phyloP scores from a whole-genome alignment of 2,113 vertebrate genomes.

The human region DNA sequence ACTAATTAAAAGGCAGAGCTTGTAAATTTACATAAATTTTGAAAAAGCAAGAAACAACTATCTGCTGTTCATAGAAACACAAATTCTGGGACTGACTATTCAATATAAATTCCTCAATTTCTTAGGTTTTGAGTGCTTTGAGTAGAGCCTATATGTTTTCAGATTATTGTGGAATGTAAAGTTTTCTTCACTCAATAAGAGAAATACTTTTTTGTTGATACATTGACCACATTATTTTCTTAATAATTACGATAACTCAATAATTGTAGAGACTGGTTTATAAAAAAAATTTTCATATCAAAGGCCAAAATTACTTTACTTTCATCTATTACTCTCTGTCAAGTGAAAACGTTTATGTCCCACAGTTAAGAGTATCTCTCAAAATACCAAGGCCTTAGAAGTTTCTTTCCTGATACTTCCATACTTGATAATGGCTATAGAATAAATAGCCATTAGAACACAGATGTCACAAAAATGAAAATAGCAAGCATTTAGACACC shows the following conservation, averaged over 20 bases:
- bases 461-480: constrained; percentile 7
- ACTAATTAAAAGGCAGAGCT: not conserved
- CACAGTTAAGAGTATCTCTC: not conserved
- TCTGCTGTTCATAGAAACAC: not conserved
- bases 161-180: not conserved
- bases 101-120: not conserved
- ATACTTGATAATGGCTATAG: not conserved
- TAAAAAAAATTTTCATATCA: not conserved
- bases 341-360: not conserved
- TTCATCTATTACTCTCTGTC: not conserved
- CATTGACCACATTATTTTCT: not conserved
- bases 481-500: not conserved
- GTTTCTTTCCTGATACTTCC: not conserved
- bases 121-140: not conserved
- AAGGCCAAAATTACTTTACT: not conserved
- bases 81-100: not conserved
- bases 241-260: not conserved
- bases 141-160: not conserved
- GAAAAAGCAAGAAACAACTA: not conserved
- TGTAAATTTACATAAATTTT: not conserved
- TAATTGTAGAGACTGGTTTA: not conserved
- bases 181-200: not conserved
- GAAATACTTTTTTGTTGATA: not conserved
- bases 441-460: not conserved
- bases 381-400: not conserved